Evolutionary conservation across 1,140 invertebrate genomes (phyloP).

Genomic region (Drosophila bocqueti): DNA sequence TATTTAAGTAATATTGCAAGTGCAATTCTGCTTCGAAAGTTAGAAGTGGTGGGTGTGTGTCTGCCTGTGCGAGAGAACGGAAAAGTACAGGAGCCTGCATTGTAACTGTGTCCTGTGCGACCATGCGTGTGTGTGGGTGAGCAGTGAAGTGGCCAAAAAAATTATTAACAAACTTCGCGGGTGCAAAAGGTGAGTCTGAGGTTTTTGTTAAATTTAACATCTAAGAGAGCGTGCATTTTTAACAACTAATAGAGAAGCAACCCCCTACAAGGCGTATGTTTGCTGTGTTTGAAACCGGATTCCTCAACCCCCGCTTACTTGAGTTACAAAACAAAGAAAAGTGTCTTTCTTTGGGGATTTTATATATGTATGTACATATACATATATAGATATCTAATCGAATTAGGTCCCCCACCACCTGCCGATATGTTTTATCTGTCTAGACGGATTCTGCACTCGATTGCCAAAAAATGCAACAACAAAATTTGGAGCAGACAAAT

Average conservation of each 20-base stretch:
- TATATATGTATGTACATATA: background rate
- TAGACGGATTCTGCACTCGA: conserved; percentile 38
- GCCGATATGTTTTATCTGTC: conserved; percentile 23
- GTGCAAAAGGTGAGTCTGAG: conserved; percentile 9
- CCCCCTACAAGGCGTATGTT: conserved; percentile 7
- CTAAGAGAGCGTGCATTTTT: background rate
- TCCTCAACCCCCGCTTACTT: conserved; percentile 15
- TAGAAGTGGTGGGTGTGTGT: background rate
- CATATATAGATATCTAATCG: background rate
- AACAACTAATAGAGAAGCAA: conserved; percentile 19
- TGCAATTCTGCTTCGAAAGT: background rate
- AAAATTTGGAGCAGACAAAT: conserved; percentile 58
- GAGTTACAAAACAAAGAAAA: conserved; percentile 24
- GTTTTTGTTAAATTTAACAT: background rate
- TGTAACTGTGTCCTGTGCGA: conserved; percentile 6
- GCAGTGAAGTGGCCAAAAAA: background rate
- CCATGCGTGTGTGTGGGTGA: conserved; percentile 15
- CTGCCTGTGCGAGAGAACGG: conserved; percentile 1
- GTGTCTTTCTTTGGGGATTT: background rate
- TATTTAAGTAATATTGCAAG: conserved; percentile 10
- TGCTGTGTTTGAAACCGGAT: conserved; percentile 12
- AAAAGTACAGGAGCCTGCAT: background rate
- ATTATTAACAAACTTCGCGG: conserved; percentile 1
- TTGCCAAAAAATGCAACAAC: conserved; percentile 36
- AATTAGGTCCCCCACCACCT: conserved; percentile 10